phyloP scores from a whole-genome alignment of 1,140 invertebrate genomes.

The Danaus plexippus region DNA sequence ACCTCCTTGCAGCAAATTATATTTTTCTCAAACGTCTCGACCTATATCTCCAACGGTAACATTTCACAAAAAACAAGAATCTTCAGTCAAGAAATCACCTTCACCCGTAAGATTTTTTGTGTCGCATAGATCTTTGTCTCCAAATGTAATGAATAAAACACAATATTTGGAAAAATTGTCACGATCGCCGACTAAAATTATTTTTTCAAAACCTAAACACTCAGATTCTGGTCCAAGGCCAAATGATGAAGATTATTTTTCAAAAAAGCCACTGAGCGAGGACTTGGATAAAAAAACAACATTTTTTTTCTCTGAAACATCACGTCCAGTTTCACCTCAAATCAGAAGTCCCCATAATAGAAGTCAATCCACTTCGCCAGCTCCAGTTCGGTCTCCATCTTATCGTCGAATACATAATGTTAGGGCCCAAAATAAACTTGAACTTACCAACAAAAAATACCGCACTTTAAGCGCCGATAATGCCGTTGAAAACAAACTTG shows the following conservation, averaged over 20 bases:
- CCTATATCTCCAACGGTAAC: slow-evolving; percentile 44
- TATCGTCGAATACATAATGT: slow-evolving; percentile 75
- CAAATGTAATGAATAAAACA: slow-evolving; percentile 16
- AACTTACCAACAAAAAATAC: slow-evolving; percentile 50
- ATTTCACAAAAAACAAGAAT: slow-evolving; percentile 25
- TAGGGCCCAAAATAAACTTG: slow-evolving; percentile 56
- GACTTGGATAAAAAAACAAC: slow-evolving; percentile 31
- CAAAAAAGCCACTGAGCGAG: slow-evolving; percentile 10
- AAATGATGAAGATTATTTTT: slow-evolving; percentile 15
- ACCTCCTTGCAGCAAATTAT: slow-evolving; percentile 65
- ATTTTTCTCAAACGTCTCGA: slow-evolving; percentile 64
- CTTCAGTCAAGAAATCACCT: slow-evolving; percentile 12
- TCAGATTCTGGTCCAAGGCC: slow-evolving; percentile 39
- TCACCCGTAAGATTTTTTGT: slow-evolving; percentile 28
- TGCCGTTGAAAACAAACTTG: slow-evolving; percentile 53
- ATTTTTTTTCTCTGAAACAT: slow-evolving; percentile 50
- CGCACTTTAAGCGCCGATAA: slow-evolving; percentile 77
- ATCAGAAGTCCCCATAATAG: slow-evolving; percentile 35
- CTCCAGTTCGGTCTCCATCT: slow-evolving; percentile 76
- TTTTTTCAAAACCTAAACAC: slow-evolving; percentile 41
- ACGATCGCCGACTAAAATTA: slow-evolving; percentile 45
- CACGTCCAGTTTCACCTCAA: slow-evolving; percentile 54
- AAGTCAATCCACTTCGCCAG: slow-evolving; percentile 69
- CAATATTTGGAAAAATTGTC: slow-evolving; percentile 13
- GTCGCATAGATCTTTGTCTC: too few relatives aligned